phyloP scores from a whole-genome alignment of 2,888 invertebrate species.

The Drosophila macrospina region DNA sequence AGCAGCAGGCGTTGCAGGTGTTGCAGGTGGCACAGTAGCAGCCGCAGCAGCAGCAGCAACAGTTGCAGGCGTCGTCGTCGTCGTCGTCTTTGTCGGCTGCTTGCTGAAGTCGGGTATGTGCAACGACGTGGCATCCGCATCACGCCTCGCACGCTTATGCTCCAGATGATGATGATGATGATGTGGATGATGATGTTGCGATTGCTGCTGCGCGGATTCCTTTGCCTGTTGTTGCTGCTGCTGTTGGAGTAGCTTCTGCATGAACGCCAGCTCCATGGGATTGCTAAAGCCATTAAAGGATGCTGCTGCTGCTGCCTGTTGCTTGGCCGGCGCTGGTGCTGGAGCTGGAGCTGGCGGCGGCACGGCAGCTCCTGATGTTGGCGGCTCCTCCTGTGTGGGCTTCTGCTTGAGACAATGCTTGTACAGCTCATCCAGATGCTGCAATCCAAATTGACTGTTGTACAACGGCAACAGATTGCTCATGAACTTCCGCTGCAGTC shows the following conservation, averaged over 20 bases:
- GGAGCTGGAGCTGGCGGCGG: constrained; percentile 32
- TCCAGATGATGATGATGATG: constrained; percentile 78
- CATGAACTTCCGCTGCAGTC: constrained; percentile 76
- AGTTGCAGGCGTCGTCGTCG: constrained; percentile 16
- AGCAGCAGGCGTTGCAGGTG: constrained; percentile 28
- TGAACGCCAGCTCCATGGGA: constrained; percentile 87
- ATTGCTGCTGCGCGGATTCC: constrained; percentile 59
- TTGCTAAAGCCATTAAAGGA: constrained; percentile 72
- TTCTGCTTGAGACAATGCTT: constrained; percentile 71
- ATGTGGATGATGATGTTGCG: constrained; percentile 10
- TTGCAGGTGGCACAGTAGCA: constrained; percentile 12
- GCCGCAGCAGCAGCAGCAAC: constrained; percentile 10
- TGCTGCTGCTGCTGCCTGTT: not conserved
- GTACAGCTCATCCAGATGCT: constrained; percentile 72
- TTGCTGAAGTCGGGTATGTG: constrained; percentile 80
- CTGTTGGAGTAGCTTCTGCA: constrained; percentile 89
- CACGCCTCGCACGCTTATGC: constrained; percentile 66
- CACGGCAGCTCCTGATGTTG: constrained; percentile 8
- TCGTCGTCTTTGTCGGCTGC: constrained; percentile 53
- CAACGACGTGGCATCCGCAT: constrained; percentile 43
- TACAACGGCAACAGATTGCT: constrained; percentile 75
- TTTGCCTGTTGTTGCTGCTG: constrained; percentile 81
- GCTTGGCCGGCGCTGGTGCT: not conserved
- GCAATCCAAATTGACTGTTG: constrained; percentile 67
- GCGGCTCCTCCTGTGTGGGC: constrained; percentile 82